phyloP scores from a whole-genome alignment of 1,140 invertebrate genomes.

The Maconellicoccus hirsutus region DNA sequence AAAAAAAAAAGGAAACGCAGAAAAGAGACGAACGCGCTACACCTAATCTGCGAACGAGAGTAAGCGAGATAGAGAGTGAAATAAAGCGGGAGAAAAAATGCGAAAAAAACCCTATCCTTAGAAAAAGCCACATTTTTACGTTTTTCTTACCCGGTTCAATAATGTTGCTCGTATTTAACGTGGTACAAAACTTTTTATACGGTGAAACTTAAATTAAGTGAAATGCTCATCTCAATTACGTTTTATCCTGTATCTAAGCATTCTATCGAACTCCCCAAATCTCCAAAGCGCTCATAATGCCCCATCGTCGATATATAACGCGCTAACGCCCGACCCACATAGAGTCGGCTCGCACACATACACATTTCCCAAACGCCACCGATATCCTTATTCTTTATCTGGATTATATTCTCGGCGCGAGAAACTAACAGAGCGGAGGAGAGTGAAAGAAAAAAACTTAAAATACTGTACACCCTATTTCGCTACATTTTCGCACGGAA shows the following conservation, averaged over 20 bases:
- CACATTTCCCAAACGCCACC: neutral
- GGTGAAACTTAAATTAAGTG: constrained; percentile 4
- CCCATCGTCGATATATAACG: neutral
- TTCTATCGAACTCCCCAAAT: neutral
- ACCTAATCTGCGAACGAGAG: no score
- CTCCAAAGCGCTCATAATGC: constrained; percentile 2
- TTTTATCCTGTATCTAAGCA: neutral
- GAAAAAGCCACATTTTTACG: neutral
- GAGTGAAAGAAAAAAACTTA: no score
- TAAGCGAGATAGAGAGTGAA: no score
- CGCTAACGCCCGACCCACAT: no score
- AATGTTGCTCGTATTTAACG: constrained; percentile 4
- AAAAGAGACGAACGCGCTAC: no score
- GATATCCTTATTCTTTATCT: constrained; percentile 5
- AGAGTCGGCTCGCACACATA: neutral
- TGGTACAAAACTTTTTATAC: neutral
- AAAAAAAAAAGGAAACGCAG: no score
- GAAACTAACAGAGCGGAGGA: no score
- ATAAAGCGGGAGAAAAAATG: no score
- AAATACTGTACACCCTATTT: neutral
- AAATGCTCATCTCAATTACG: constrained; percentile 8
- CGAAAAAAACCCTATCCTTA: neutral
- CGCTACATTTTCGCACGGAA: neutral
- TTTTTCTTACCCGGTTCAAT: neutral
- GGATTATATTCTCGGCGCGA: neutral